These are phyloP conservation scores for Artemia franciscana DNA, from an alignment of 1,140 invertebrate genomes.

Conservation along the genomic window DNA sequence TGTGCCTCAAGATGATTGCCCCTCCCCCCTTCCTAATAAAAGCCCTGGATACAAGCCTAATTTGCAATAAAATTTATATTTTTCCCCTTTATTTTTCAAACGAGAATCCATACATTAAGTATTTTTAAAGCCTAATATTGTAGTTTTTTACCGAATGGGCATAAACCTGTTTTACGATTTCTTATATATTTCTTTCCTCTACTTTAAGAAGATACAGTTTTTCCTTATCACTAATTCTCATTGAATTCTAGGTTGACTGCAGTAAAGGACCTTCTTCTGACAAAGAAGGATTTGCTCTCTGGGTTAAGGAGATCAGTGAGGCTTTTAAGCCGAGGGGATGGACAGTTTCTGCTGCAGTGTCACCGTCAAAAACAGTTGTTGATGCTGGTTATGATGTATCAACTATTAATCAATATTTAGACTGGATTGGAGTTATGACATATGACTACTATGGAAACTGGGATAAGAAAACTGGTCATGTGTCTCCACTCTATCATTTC, in stretches of 20 bases:
- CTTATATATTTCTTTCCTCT: too few species aligned
- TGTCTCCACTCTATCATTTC: conserved; percentile 22
- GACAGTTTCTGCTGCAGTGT: conserved; percentile 54
- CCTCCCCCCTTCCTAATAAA: too few species aligned
- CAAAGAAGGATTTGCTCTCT: conserved; percentile 41
- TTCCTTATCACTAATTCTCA: neutral
- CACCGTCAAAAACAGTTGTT: conserved; percentile 53
- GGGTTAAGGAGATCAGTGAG: conserved; percentile 40
- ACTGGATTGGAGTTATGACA: conserved; percentile 18
- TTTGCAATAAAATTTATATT: too few species aligned
- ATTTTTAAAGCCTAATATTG: too few species aligned
- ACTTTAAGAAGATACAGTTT: too few species aligned
- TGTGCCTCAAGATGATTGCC: too few species aligned
- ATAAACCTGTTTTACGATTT: too few species aligned
- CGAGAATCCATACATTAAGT: too few species aligned
- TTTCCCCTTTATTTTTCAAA: too few species aligned
- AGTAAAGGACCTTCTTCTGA: conserved; percentile 45
- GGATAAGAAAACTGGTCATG: conserved; percentile 26
- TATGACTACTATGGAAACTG: conserved; percentile 28
- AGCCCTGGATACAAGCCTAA: too few species aligned
- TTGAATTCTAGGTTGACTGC: conserved; percentile 36
- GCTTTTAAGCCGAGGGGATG: conserved; percentile 24
- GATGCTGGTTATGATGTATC: conserved; percentile 24
- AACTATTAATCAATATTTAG: conserved; percentile 10
- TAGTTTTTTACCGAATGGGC: too few species aligned